Evolutionary conservation across 2,888 invertebrate species (phyloP), one percentile per base, ranked within the genome.

Genomic region (Eugnorisma glareosa): DNA sequence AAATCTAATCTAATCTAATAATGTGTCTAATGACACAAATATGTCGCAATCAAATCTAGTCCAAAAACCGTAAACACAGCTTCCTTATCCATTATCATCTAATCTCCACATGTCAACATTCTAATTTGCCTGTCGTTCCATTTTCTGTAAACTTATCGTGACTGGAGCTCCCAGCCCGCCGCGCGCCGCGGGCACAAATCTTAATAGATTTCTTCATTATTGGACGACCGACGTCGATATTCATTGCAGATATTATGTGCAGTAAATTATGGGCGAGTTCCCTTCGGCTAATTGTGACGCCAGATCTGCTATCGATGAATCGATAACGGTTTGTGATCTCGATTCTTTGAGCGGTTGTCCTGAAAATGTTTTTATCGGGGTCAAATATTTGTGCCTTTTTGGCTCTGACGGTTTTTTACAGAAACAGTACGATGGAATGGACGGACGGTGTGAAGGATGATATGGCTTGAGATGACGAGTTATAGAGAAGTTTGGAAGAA

Each of bases 161-260:
- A 83, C 81, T 75, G 45, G 64, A 67, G 78, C 81, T 81, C 66
- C 85, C 75, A 83, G 78, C 73, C 28, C 10, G 88, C 89, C 86
- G 69, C 75, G 67, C 10, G 88, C 89, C 86, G 69, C 75, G 67
- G 86, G 85, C 85, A 43, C 81, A 77, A 82, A 79, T 68, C 88
- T 88, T 91, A 92, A 92, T 91, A 90, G 91, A 92, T 91, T 91
- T 92, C 91, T 92, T 92, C 90, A 92, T 92, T 90, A 90, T 84
- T 83, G 75, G 82, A 84, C 79, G 85, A 85, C 79, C 82, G 68
- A 83, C 73, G 80, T 87, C 89, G 88, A 90, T 88, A 83, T 88
- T 76, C 76, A 81, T 86, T 85, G 88, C 87, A 75, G 84, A 86
- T 89, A 88, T 86, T 89, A 88, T 87, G 87, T 82, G 74, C 83